A percentile compares a stretch with the other conserved stretches of the same genome.
phyloP scores from a whole-genome alignment of 2,888 invertebrate species.

The Xylophagus ater region DNA sequence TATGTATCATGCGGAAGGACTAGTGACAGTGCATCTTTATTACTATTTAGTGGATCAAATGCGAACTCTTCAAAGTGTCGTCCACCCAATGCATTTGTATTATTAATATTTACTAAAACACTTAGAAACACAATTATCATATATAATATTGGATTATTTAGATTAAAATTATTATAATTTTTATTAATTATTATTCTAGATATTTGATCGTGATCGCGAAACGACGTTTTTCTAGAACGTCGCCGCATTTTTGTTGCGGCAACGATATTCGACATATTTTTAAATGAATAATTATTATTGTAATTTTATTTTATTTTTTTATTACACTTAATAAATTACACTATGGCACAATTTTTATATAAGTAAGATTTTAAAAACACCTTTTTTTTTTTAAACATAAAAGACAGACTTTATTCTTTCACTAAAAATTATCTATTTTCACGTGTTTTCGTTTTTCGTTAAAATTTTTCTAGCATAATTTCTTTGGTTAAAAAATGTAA shows the following conservation, averaged over 20 bases:
- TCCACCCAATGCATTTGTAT: conserved; percentile 3
- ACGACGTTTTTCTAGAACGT: conserved; percentile 2
- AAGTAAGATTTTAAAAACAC: too few species aligned
- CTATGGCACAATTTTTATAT: too few species aligned
- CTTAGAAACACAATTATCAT: conserved; percentile 9
- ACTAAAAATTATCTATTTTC: too few species aligned
- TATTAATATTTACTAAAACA: conserved; percentile 12
- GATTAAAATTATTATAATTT: not conserved
- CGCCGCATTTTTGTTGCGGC: conserved; percentile 16
- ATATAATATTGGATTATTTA: too few species aligned
- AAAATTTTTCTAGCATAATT: too few species aligned
- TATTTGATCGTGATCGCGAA: not conserved
- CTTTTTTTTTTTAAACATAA: too few species aligned
- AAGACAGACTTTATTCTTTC: too few species aligned
- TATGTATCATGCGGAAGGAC: conserved; percentile 82
- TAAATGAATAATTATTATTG: too few species aligned
- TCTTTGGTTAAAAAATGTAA: too few species aligned
- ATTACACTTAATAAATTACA: too few species aligned
- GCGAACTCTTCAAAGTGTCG: conserved; percentile 6
- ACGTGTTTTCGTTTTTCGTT: too few species aligned
- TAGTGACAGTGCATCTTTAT: conserved; percentile 33
- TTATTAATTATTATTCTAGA: not conserved
- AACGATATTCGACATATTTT: conserved; percentile 16
- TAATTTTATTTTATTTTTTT: too few species aligned
- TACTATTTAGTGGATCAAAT: conserved; percentile 8